These are phyloP conservation scores for Holacanthus passer DNA, from an alignment of 2,113 vertebrate species.

Conservation along the genomic window DNA sequence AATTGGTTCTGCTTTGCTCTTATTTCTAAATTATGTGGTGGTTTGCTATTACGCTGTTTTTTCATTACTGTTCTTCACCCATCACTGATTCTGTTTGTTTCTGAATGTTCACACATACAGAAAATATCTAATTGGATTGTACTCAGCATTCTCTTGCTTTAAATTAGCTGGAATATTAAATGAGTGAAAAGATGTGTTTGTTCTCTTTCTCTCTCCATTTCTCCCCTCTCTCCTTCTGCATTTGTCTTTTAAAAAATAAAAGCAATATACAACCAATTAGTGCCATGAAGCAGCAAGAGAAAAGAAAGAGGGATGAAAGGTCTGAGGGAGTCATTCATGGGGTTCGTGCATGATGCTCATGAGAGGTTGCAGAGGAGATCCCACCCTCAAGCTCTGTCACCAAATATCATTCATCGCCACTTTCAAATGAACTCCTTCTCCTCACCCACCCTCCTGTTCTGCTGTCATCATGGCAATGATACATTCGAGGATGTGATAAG, in stretches of 20 bases:
- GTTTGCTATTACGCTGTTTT: background rate
- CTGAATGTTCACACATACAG: slow-evolving; percentile 10
- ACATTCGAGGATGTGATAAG: background rate
- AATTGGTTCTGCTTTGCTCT: background rate
- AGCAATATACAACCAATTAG: slow-evolving; percentile 40
- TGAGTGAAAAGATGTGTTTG: background rate
- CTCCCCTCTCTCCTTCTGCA: background rate
- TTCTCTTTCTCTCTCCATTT: background rate
- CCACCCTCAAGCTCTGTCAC: slow-evolving; percentile 23
- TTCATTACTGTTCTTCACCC: slow-evolving; percentile 10
- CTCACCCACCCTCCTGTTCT: background rate
- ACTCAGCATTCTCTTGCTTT: slow-evolving; percentile 33
- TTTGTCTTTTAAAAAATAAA: slow-evolving; percentile 36
- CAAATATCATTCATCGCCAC: slow-evolving; percentile 49
- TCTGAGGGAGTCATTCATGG: slow-evolving; percentile 9
- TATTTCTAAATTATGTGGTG: background rate
- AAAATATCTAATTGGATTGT: slow-evolving; percentile 43
- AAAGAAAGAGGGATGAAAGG: background rate
- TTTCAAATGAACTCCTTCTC: slow-evolving; percentile 42
- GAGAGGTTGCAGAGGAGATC: slow-evolving; percentile 9
- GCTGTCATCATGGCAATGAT: background rate
- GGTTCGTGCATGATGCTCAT: slow-evolving; percentile 11
- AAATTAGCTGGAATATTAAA: slow-evolving; percentile 43
- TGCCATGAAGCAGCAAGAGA: slow-evolving; percentile 25
- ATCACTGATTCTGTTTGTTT: slow-evolving; percentile 18